Conservation (phyloP, 1,140 invertebrate species). For the Monochamus saltuarius region DNA sequence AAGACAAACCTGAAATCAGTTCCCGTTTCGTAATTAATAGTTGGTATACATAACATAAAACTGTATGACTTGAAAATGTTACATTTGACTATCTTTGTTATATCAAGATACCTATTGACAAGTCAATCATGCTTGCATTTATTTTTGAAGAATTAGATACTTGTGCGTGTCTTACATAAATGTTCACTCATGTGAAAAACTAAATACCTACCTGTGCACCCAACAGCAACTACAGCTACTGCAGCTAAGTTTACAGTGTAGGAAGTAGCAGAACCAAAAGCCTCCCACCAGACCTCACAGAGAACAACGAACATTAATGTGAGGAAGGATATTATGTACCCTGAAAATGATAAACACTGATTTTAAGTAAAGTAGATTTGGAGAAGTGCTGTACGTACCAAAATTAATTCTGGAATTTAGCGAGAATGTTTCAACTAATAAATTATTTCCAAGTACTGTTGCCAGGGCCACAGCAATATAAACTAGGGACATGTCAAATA, state of each 20-base stretch:
- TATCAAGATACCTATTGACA: too few relatives aligned
- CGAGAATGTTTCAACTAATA: slow-evolving; percentile 79
- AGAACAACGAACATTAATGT: slow-evolving; percentile 80
- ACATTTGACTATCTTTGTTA: too few relatives aligned
- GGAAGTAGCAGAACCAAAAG: slow-evolving; percentile 68
- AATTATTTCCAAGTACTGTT: slow-evolving; percentile 82
- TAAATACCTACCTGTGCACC: slow-evolving; percentile 71
- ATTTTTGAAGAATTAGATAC: too few relatives aligned
- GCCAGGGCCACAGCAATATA: slow-evolving; percentile 86
- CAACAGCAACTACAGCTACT: slow-evolving; percentile 81
- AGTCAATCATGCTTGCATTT: too few relatives aligned
- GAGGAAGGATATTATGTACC: slow-evolving; percentile 78
- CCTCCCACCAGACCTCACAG: slow-evolving; percentile 82
- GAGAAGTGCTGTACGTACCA: slow-evolving; percentile 59
- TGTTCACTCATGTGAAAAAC: too few relatives aligned
- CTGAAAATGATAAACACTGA: slow-evolving; percentile 53
- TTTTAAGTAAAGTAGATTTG: background rate
- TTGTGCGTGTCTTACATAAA: too few relatives aligned
- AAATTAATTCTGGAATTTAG: slow-evolving; percentile 83
- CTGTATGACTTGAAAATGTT: too few relatives aligned
- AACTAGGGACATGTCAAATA: slow-evolving; percentile 89
- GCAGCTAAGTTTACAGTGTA: slow-evolving; percentile 83
- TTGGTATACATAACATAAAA: too few relatives aligned
- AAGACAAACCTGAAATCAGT: too few relatives aligned
- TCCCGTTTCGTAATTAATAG: too few relatives aligned